A percentile compares a stretch with the other conserved stretches of the same genome.
Evolutionary conservation across 2,888 invertebrate species (phyloP).

Genomic region (Papilio protenor): DNA sequence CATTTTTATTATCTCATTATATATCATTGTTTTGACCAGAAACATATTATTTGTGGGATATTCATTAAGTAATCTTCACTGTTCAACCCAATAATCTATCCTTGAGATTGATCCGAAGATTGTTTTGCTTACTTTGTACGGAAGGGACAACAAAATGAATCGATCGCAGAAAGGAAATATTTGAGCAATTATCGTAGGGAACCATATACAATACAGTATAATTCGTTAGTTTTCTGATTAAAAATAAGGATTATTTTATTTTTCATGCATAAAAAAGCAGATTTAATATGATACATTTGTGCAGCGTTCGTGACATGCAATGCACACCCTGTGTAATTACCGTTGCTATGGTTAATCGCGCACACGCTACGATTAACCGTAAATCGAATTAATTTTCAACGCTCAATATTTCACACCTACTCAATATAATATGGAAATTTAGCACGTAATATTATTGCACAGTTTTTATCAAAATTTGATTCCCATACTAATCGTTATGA

Average conservation of each 20-base stretch:
- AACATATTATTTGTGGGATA: slow-evolving; percentile 1
- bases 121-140: background rate
- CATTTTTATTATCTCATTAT: background rate
- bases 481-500: background rate
- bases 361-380: slow-evolving; percentile 30
- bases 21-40: background rate
- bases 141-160: no score
- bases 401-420: slow-evolving; percentile 14
- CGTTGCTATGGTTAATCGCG: slow-evolving; percentile 43
- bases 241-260: no score
- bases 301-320: background rate
- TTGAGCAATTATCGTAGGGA: no score
- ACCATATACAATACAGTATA: no score
- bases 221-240: no score
- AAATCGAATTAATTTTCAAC: slow-evolving; percentile 17
- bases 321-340: slow-evolving; percentile 35
- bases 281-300: background rate
- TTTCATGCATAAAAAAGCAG: background rate
- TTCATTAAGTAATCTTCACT: background rate
- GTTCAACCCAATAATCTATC: background rate
- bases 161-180: no score
- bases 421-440: slow-evolving; percentile 15
- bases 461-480: background rate
- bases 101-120: background rate
- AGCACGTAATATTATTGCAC: background rate